Percentiles rank a stretch among this genome's conserved stretches.
These are phyloP conservation scores for Pangasius larnaudii DNA, from an alignment of 2,797 vertebrate genomes.

Conservation along the genomic window DNA sequence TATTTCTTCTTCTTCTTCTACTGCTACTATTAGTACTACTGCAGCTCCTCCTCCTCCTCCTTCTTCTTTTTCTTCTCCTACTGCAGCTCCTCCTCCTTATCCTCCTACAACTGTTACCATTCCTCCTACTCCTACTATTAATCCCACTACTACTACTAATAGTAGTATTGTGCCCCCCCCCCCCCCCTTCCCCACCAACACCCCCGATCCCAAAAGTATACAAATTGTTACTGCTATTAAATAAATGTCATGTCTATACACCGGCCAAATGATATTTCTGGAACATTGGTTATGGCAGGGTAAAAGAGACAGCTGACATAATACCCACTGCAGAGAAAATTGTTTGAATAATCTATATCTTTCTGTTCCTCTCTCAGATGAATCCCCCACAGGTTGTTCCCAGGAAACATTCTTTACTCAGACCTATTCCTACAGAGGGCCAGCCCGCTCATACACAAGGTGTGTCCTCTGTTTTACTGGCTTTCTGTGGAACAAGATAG, in stretches of 20 bases:
- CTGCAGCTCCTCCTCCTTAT: neutral
- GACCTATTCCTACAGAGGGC: constrained; percentile 15
- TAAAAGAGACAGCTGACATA: neutral
- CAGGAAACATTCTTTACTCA: constrained; percentile 42
- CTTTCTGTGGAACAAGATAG: neutral
- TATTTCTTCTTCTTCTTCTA: too few species aligned
- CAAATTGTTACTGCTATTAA: neutral
- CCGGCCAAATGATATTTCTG: neutral
- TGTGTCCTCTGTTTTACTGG: constrained; percentile 7
- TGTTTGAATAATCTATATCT: neutral
- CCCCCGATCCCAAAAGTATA: neutral
- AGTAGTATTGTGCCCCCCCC: neutral
- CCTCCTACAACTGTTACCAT: neutral
- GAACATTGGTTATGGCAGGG: neutral
- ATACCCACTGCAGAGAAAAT: neutral
- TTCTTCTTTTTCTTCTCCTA: neutral
- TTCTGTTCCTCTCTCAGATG: constrained; percentile 43
- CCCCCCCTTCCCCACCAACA: neutral
- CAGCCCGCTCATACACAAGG: constrained; percentile 1
- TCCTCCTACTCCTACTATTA: neutral
- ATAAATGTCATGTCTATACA: neutral
- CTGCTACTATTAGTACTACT: too few species aligned
- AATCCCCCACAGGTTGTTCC: constrained; percentile 47
- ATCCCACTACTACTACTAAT: neutral
- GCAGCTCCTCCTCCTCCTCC: too few species aligned